A percentile compares a stretch with the other conserved stretches of the same genome.
Conservation (phyloP, 2,113 vertebrate genomes). For the Ceyx margarethae region DNA sequence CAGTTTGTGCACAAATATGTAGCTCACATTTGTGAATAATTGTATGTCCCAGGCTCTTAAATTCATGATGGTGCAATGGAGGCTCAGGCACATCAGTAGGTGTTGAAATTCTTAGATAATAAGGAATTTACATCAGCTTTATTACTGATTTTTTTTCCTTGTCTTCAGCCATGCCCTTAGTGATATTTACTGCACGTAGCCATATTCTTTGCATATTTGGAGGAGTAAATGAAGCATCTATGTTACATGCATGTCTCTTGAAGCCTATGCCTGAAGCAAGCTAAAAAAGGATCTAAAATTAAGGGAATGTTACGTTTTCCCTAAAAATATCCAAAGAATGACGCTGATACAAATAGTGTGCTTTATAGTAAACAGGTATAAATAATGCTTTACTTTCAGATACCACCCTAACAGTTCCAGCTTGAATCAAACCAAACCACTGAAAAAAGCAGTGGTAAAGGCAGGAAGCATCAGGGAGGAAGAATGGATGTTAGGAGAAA, state of each 20-base stretch:
- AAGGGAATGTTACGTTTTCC: background rate
- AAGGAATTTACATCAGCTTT: background rate
- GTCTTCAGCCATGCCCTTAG: background rate
- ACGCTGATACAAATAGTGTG: background rate
- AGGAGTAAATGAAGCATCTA: background rate
- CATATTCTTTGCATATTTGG: background rate
- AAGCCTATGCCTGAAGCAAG: background rate
- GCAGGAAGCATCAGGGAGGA: background rate
- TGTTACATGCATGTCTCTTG: background rate
- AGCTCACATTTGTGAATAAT: background rate
- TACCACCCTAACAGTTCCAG: background rate
- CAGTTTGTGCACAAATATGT: background rate
- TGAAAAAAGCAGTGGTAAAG: background rate
- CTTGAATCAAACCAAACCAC: background rate
- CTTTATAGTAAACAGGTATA: background rate
- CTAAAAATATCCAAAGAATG: background rate
- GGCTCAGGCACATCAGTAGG: background rate
- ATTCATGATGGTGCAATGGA: background rate
- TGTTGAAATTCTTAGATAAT: background rate
- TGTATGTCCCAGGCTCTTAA: background rate
- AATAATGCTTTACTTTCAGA: background rate
- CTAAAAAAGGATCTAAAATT: background rate
- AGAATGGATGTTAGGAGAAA: background rate
- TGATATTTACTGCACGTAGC: background rate
- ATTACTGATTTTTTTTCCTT: background rate